These are phyloP conservation scores for Gila robusta DNA, from an alignment of 2,797 vertebrate species.

Conservation along the genomic window DNA sequence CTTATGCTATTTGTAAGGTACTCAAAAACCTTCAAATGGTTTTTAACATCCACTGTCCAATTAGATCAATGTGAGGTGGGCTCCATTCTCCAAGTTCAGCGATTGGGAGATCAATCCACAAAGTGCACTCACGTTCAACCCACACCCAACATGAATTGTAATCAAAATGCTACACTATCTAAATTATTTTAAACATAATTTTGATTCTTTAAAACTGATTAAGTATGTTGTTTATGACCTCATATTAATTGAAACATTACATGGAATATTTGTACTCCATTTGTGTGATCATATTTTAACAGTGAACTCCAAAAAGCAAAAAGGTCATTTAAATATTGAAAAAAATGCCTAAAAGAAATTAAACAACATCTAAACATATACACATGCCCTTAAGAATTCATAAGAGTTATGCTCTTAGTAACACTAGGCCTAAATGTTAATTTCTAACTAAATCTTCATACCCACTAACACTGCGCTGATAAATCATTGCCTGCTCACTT, in stretches of 20 bases:
- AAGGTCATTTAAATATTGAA: not conserved
- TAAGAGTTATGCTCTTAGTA: no score
- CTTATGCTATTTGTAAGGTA: conserved; percentile 31
- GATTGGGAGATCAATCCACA: not conserved
- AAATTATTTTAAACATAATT: not conserved
- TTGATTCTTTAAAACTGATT: not conserved
- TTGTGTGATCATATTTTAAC: not conserved
- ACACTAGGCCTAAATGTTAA: not conserved
- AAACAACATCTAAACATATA: not conserved
- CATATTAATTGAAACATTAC: not conserved
- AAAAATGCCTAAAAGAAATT: not conserved
- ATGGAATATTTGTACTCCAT: not conserved
- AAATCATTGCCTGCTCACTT: no score
- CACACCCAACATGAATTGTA: not conserved
- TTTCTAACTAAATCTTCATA: not conserved
- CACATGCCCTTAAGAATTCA: not conserved
- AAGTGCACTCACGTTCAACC: not conserved
- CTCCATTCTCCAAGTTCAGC: not conserved
- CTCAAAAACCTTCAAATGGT: conserved; percentile 41
- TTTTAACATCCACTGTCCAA: conserved; percentile 24
- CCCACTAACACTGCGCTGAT: no score
- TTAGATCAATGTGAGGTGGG: conserved; percentile 19
- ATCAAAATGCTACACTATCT: not conserved
- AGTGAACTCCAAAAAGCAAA: not conserved
- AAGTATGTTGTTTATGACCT: not conserved